Conservation (phyloP, 1,140 invertebrate species). For the Drosophila melanica region DNA sequence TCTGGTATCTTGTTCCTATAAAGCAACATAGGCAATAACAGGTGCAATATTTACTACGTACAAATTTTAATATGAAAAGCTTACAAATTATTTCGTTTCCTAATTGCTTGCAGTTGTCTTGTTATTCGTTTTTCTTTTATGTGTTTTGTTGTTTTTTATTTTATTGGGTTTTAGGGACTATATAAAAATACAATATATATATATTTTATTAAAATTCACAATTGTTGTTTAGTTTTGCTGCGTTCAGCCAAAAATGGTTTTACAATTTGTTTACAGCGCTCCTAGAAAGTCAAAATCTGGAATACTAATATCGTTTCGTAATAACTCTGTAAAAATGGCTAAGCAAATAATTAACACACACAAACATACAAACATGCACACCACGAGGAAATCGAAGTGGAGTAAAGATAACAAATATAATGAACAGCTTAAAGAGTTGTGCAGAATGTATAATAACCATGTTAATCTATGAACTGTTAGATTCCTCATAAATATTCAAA, state of each 20-base stretch:
- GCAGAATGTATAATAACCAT: conserved; percentile 4
- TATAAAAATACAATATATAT: conserved; percentile 71
- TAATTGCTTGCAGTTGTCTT: conserved; percentile 67
- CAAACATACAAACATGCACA: conserved; percentile 29
- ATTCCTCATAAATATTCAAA: background rate
- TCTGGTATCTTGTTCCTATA: conserved; percentile 49
- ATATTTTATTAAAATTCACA: conserved; percentile 78
- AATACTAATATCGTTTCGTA: conserved; percentile 41
- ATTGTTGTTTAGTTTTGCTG: conserved; percentile 57
- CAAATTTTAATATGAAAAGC: conserved; percentile 71
- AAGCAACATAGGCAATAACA: conserved; percentile 71
- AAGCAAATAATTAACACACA: conserved; percentile 25
- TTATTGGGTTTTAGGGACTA: conserved; percentile 65
- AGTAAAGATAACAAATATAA: conserved; percentile 16
- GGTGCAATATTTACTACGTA: conserved; percentile 74
- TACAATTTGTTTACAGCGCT: conserved; percentile 42
- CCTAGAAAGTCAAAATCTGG: conserved; percentile 59
- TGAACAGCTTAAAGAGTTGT: background rate
- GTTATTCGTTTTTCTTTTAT: conserved; percentile 43
- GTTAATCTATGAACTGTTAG: background rate
- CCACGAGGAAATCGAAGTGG: conserved; percentile 4
- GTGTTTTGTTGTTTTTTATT: conserved; percentile 36
- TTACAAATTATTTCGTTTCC: conserved; percentile 71
- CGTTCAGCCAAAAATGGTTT: conserved; percentile 57
- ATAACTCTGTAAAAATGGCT: conserved; percentile 44